Evolutionary conservation across 1,140 invertebrate species (phyloP), one percentile per base, ranked within the genome.

Genomic region (Parapsyche elsis): DNA sequence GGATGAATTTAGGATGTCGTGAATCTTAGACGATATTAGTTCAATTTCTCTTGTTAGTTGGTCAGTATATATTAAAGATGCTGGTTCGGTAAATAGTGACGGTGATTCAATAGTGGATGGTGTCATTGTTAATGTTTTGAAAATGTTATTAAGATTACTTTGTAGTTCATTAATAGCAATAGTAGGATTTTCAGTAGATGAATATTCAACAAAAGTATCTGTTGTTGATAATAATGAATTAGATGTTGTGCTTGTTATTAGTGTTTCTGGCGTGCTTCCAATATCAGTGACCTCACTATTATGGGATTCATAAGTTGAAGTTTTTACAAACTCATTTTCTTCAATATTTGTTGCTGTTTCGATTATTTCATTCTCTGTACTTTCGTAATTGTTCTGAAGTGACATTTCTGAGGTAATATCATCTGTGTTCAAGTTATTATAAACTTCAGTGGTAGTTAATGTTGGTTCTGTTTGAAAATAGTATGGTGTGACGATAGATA

Each of bases 401-500:
- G 30, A 46, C 0, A 30, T 45, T 23, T 45, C 38, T 46, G 71
- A 73, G 16, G 30, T 73, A 46, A 21, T 73, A 46, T 73, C 71
- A 73, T 67, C 24, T 1, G 64, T 26, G 14, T 26, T 30, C n/a
- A n/a, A n/a, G n/a, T n/a, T n/a, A n/a, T n/a, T n/a, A n/a, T n/a
- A n/a, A 19, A 19, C 57, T 19, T 61, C 16, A 26, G 19, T 12
- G 12, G 49, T 26, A 67, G 14, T 12, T 2, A 12, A 30, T 67
- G 24, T 26, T 26, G 64, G 24, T 26, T 67, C 24, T 26, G 64
- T 23, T 67, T 67, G 21, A 67, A 23, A 71, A 53, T 30, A 53
- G 59, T 76, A 46, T 59, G 80, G 44, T 74, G 75, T 77, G 19
- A 80, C 16, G 21, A 57, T 82, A 82, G 86, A 85, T 78, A 75